Evolutionary conservation across 2,113 vertebrate genomes (phyloP), one percentile per base, ranked within the genome.

Genomic region (Pardalotus punctatus): DNA sequence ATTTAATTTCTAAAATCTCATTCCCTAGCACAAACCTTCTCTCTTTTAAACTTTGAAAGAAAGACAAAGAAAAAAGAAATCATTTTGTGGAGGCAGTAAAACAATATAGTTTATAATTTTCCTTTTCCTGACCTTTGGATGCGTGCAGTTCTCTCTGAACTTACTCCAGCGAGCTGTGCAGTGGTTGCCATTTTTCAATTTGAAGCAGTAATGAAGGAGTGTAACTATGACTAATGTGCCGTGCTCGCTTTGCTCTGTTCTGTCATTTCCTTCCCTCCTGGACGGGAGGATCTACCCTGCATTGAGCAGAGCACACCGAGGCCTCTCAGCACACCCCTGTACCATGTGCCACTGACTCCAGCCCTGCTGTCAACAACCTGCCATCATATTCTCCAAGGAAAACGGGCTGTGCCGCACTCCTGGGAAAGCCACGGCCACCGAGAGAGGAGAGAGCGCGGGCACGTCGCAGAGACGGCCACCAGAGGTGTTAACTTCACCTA

Each of bases 181-280:
- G 79, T 10, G 80, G 51, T 22, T 96, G 94, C 88, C 94, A 97
- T 98, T 97, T 97, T 96, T 97, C 97, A 97, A 81, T 96, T 97
- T 88, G 96, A 89, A 93, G 92, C 93, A 83, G 86, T 94, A 97
- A 96, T 92, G 95, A 96, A 96, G 94, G 86, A 94, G 93, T 89
- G 88, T 81, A 95, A 94, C 94, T 92, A 86, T 94, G 94, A 96
- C 87, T 95, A 96, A 96, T 93, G 81, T 69, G 64, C 67, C 33
- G 5, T 43, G 65, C 90, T 73, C 51, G 71, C 58, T 78, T 50
- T 74, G 73, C 86, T 88, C 70, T 90, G 31, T 79, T 73, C 90
- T 94, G 92, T 73, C 48, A 64, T 92, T 95, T 95, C 77, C 88
- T 93, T 83, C 72, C 74, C 62, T 86, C 73, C 91, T 70, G 84